Percentiles rank a stretch among this genome's conserved stretches.
Conservation (phyloP, 2,888 invertebrate genomes). For the Acleris holmiana region DNA sequence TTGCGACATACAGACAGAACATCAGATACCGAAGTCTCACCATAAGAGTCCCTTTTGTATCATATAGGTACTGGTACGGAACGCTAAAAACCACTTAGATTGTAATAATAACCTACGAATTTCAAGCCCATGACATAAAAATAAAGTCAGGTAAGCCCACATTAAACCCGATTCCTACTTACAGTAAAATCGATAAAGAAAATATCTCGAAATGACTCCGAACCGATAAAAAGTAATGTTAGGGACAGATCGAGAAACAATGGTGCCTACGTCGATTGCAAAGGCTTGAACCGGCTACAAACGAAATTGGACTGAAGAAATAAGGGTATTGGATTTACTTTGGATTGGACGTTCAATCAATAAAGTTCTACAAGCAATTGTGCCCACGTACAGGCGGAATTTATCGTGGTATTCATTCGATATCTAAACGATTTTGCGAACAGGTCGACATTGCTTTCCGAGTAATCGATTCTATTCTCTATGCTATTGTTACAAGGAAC, state of each 20-base stretch:
- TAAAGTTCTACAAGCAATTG: slow-evolving; percentile 46
- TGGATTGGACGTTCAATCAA: slow-evolving; percentile 28
- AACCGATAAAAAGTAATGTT: slow-evolving; percentile 72
- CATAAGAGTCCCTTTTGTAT: too few relatives aligned
- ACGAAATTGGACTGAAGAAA: slow-evolving; percentile 38
- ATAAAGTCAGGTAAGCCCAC: slow-evolving; percentile 46
- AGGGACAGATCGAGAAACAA: slow-evolving; percentile 69
- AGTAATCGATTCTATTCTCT: slow-evolving; percentile 24
- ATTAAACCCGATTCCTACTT: slow-evolving; percentile 43
- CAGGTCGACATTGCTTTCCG: slow-evolving; percentile 38
- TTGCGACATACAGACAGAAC: too few relatives aligned
- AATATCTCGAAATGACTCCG: slow-evolving; percentile 61
- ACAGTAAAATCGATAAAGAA: slow-evolving; percentile 52
- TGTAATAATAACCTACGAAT: slow-evolving; percentile 1
- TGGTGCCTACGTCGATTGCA: slow-evolving; percentile 57
- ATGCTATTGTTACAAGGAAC: slow-evolving; percentile 10
- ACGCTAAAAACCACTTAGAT: slow-evolving; percentile 1
- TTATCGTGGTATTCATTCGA: slow-evolving; percentile 51
- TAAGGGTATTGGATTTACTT: slow-evolving; percentile 38
- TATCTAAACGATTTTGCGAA: slow-evolving; percentile 43
- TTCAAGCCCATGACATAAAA: slow-evolving; percentile 30
- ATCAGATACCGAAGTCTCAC: too few relatives aligned
- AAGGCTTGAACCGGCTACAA: slow-evolving; percentile 23
- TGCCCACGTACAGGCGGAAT: slow-evolving; percentile 52
- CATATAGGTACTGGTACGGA: too few relatives aligned